These are phyloP conservation scores for Rhopilema esculentum DNA, from an alignment of 30 jellyfish, hydroid and myxozoan genomes.

Conservation along the genomic window DNA sequence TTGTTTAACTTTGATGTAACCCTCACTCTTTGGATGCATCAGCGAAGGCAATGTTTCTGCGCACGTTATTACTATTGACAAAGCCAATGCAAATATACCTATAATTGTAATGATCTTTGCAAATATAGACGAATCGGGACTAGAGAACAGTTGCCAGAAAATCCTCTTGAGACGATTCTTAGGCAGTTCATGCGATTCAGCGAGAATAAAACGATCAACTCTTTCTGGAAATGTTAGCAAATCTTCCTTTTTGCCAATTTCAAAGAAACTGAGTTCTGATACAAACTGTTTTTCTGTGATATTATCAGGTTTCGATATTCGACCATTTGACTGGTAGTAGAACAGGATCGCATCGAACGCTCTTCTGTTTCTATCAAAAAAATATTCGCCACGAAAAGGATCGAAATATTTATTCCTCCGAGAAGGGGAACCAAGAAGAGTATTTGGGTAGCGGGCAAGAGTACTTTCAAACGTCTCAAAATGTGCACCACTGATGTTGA, in stretches of 20 bases:
- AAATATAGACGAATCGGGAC: constrained; percentile 33
- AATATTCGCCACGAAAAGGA: constrained; percentile 52
- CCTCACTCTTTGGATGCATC: not conserved
- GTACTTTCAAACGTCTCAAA: constrained; percentile 86
- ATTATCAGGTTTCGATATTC: constrained; percentile 62
- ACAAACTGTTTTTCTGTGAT: constrained; percentile 61
- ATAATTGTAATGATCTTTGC: constrained; percentile 54
- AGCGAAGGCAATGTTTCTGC: constrained; percentile 63
- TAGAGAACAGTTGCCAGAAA: constrained; percentile 64
- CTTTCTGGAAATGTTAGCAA: constrained; percentile 54
- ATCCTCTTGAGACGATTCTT: constrained; percentile 17
- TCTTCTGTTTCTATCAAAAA: constrained; percentile 68
- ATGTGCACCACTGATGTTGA: constrained; percentile 79
- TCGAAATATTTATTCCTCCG: constrained; percentile 63
- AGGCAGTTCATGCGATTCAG: constrained; percentile 55
- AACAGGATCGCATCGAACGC: constrained; percentile 81
- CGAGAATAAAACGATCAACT: constrained; percentile 71
- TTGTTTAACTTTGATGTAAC: not conserved
- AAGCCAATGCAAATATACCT: constrained; percentile 26
- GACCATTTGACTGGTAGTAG: constrained; percentile 82
- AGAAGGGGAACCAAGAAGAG: constrained; percentile 76
- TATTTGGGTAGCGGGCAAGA: constrained; percentile 80
- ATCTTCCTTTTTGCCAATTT: constrained; percentile 49
- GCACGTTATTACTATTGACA: constrained; percentile 62
- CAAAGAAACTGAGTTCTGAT: constrained; percentile 72